Percentiles rank a stretch among this genome's conserved stretches.
Conservation (phyloP, 1,140 invertebrate genomes). For the Nylanderia fulva region DNA sequence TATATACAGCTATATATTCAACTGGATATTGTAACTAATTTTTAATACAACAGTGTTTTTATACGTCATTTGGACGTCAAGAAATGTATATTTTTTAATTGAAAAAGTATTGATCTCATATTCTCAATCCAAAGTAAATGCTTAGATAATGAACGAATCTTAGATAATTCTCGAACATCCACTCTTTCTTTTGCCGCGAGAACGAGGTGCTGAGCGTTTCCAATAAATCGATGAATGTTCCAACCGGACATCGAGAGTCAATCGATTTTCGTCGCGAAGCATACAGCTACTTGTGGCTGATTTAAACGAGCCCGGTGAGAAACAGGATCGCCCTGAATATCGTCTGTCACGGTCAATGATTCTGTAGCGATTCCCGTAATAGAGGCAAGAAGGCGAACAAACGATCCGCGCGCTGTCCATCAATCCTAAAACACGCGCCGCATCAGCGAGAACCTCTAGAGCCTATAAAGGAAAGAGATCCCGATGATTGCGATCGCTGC, state of each 20-base stretch:
- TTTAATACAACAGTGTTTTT: background rate
- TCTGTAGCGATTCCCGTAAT: constrained; percentile 69
- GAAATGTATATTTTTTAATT: background rate
- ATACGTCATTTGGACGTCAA: background rate
- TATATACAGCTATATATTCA: background rate
- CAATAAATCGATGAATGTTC: constrained; percentile 55
- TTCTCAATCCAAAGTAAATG: background rate
- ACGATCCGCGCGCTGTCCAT: constrained; percentile 57
- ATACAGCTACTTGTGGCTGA: constrained; percentile 57
- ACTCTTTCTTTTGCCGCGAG: constrained; percentile 1
- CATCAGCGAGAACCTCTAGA: constrained; percentile 17
- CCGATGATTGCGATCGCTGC: constrained; percentile 15
- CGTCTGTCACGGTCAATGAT: constrained; percentile 70
- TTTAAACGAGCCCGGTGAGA: constrained; percentile 65
- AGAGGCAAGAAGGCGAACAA: constrained; percentile 62
- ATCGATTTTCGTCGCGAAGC: constrained; percentile 66
- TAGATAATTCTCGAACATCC: background rate
- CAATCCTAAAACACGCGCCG: constrained; percentile 57
- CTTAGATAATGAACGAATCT: constrained; percentile 36
- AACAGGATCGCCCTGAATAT: constrained; percentile 68
- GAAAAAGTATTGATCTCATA: background rate
- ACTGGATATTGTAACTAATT: constrained; percentile 9
- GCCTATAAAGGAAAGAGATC: background rate
- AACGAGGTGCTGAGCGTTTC: constrained; percentile 37
- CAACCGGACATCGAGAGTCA: constrained; percentile 36